These are phyloP conservation scores for Spicauda simplicius DNA, from an alignment of 2,888 invertebrate species.

Conservation along the genomic window DNA sequence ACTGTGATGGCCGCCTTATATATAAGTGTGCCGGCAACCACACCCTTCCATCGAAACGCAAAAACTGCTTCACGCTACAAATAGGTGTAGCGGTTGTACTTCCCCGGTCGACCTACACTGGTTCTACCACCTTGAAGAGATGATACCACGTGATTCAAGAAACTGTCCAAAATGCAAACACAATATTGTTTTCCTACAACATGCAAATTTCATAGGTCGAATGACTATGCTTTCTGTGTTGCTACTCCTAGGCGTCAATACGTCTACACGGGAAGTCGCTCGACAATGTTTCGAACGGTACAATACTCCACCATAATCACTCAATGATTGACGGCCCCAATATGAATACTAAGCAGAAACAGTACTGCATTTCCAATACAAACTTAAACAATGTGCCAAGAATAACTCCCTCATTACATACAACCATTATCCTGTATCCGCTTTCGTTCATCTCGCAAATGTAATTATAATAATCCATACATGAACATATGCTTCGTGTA, in stretches of 20 bases:
- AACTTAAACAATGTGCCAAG: constrained; percentile 31
- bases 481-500: not conserved
- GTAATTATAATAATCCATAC: not conserved
- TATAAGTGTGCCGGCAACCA: too few species aligned
- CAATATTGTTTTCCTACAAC: too few species aligned
- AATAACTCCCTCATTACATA: constrained; percentile 9
- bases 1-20: too few species aligned
- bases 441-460: constrained; percentile 22
- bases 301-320: constrained; percentile 13
- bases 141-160: too few species aligned
- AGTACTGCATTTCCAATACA: constrained; percentile 13
- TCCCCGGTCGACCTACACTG: too few species aligned
- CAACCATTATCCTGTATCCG: constrained; percentile 24
- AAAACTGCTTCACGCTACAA: too few species aligned
- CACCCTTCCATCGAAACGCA: too few species aligned
- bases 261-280: constrained; percentile 30
- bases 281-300: constrained; percentile 28
- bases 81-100: too few species aligned
- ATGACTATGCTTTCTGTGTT: too few species aligned
- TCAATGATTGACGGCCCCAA: constrained; percentile 20
- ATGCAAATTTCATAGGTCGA: too few species aligned
- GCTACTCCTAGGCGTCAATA: constrained; percentile 4
- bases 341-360: constrained; percentile 33
- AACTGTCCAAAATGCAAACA: too few species aligned
- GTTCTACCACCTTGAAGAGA: too few species aligned